Percentiles rank a stretch among this genome's conserved stretches.
These are phyloP conservation scores for Apamea monoglypha DNA, from an alignment of 2,888 invertebrate species.

Conservation along the genomic window DNA sequence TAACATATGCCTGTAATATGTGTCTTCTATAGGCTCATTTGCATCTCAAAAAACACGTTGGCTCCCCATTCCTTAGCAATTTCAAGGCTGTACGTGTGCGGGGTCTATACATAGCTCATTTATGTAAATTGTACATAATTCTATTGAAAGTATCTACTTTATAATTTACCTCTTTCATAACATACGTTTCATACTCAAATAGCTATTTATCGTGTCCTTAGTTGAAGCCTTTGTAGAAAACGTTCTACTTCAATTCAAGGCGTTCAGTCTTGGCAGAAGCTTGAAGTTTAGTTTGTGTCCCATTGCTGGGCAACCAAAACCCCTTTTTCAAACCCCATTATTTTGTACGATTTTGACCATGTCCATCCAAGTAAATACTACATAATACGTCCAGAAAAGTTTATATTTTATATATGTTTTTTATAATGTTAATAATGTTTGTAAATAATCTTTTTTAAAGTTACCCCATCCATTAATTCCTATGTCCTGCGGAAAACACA, in stretches of 20 bases:
- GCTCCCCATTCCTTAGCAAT: conserved; percentile 29
- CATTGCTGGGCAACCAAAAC: not conserved
- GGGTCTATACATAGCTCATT: conserved; percentile 25
- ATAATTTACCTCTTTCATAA: conserved; percentile 42
- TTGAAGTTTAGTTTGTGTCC: not conserved
- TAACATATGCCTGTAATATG: conserved; percentile 17
- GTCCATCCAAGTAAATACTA: not conserved
- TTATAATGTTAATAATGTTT: no score
- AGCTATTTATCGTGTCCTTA: not conserved
- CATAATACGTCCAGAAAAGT: not conserved
- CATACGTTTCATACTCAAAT: conserved; percentile 9
- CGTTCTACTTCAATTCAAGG: not conserved
- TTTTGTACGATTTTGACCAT: not conserved
- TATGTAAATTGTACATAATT: conserved; percentile 52
- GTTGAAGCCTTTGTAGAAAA: not conserved
- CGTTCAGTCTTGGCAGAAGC: no score
- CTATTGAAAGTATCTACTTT: conserved; percentile 49
- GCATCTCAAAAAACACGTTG: conserved; percentile 56
- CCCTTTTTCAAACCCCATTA: not conserved
- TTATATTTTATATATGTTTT: no score
- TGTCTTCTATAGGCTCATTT: conserved; percentile 46
- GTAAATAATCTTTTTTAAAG: not conserved
- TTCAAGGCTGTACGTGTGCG: conserved; percentile 52
- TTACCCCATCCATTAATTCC: not conserved
- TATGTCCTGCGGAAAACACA: conserved; percentile 10